Evolutionary conservation across 2,888 invertebrate genomes (phyloP), one percentile per base, ranked within the genome.

Genomic region (Masnerella sp.): DNA sequence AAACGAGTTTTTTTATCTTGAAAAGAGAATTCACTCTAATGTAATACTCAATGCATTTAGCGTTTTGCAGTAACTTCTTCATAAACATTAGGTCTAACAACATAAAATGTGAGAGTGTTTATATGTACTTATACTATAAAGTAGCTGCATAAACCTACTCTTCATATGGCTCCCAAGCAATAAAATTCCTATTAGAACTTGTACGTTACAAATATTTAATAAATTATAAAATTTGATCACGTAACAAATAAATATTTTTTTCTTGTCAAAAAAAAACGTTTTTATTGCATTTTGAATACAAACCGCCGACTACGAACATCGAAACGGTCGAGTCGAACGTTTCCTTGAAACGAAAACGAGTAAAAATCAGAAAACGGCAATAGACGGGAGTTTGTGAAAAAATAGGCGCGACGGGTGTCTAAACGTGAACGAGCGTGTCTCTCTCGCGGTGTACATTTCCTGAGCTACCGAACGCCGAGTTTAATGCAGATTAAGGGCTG

Each of bases 401-500:
- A 62, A 59, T 51, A n/a, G n/a, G 45, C 62, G 65, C 70, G 70
- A 75, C 38, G 67, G 61, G 62, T 67, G 67, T 71, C 67, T 51
- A 43, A 72, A 67, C 51, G 28, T 56, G 58, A 61, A 58, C 65
- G 32, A 65, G 34, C 56, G 56, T 36, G 59, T 65, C 74, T 68
- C 68, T 67, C 64, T 59, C 64, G 75, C 74, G 68, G 56, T 68
- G 43, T 75, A 74, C 74, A 59, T 75, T 74, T 75, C 74, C 81
- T 79, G 76, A 76, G 79, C 81, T 81, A 80, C 79, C 79, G 82
- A 82, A 82, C 81, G 80, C 80, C 78, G 82, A 84, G 82, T 85
- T 86, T 85, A 85, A 86, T 85, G 83, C 84, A 84, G 85, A 86
- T 86, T 86, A 86, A 84, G 83, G 83, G 71, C 64, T 61, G 73